Conservation (phyloP, 2,888 invertebrate species). For the Boloria euphrosyne region DNA sequence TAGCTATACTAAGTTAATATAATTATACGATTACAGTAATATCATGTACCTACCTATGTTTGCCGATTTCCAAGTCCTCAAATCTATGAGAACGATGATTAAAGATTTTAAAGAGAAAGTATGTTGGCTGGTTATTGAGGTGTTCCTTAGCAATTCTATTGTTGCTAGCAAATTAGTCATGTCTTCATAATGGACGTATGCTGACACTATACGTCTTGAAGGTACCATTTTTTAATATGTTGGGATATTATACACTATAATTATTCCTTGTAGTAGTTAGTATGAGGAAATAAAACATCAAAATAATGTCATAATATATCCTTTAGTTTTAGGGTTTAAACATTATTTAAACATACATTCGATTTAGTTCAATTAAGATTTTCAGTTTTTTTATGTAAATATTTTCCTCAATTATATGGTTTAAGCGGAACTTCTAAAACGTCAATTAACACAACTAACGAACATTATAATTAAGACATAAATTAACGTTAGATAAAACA, state of each 20-base stretch:
- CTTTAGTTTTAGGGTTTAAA: too few relatives aligned
- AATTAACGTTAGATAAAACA: too few relatives aligned
- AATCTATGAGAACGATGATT: slow-evolving; percentile 18
- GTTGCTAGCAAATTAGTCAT: slow-evolving; percentile 36
- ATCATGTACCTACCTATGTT: not conserved
- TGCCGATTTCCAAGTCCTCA: slow-evolving; percentile 22
- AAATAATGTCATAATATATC: too few relatives aligned
- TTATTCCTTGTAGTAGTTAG: too few relatives aligned
- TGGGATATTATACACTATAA: not conserved
- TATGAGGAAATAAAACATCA: too few relatives aligned
- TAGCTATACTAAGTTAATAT: too few relatives aligned
- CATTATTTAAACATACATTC: too few relatives aligned
- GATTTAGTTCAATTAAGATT: too few relatives aligned
- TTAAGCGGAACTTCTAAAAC: not conserved
- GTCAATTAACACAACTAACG: not conserved
- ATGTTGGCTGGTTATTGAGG: slow-evolving; percentile 30
- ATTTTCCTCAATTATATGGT: too few relatives aligned
- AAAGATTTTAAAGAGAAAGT: slow-evolving; percentile 36
- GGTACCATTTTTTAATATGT: slow-evolving; percentile 6
- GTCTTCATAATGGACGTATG: slow-evolving; percentile 31
- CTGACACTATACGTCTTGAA: slow-evolving; percentile 24
- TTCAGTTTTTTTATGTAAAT: too few relatives aligned
- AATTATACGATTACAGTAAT: too few relatives aligned
- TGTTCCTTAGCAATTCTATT: slow-evolving; percentile 36
- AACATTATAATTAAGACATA: too few relatives aligned